These are phyloP conservation scores for Zoanthus sansibaricus DNA, from an alignment of 92 coral and sea anemone species.

Conservation along the genomic window DNA sequence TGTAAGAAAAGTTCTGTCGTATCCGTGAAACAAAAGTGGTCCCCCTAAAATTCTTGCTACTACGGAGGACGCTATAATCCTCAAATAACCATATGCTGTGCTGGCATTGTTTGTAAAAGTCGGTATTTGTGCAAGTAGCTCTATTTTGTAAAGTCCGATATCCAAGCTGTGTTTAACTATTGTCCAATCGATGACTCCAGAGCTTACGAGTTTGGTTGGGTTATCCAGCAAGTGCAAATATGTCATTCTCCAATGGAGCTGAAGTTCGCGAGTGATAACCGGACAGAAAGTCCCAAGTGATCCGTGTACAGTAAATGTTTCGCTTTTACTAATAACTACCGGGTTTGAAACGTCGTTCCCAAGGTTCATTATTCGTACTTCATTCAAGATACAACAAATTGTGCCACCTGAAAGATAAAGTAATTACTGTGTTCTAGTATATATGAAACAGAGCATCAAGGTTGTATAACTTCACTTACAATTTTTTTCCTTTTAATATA, in stretches of 20 bases:
- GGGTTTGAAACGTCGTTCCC: not conserved
- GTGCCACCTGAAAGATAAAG: not conserved
- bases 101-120: not conserved
- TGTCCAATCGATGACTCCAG: slow-evolving; percentile 4
- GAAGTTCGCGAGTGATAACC: not conserved
- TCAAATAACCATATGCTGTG: slow-evolving; percentile 28
- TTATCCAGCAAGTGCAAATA: not conserved
- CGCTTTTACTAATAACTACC: not conserved
- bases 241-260: slow-evolving; percentile 18
- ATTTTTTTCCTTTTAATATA: no score
- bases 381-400: slow-evolving; percentile 28
- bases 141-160: slow-evolving; percentile 42
- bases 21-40: slow-evolving; percentile 25
- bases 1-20: slow-evolving; percentile 2
- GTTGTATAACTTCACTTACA: no score
- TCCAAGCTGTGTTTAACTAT: slow-evolving; percentile 29
- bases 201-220: not conserved
- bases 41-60: slow-evolving; percentile 60
- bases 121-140: not conserved
- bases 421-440: not conserved
- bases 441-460: not conserved
- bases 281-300: slow-evolving; percentile 19
- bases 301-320: slow-evolving; percentile 22
- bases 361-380: slow-evolving; percentile 25
- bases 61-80: slow-evolving; percentile 31